Conservation (phyloP, 2,888 invertebrate species). For the Penaeus monodon region DNA sequence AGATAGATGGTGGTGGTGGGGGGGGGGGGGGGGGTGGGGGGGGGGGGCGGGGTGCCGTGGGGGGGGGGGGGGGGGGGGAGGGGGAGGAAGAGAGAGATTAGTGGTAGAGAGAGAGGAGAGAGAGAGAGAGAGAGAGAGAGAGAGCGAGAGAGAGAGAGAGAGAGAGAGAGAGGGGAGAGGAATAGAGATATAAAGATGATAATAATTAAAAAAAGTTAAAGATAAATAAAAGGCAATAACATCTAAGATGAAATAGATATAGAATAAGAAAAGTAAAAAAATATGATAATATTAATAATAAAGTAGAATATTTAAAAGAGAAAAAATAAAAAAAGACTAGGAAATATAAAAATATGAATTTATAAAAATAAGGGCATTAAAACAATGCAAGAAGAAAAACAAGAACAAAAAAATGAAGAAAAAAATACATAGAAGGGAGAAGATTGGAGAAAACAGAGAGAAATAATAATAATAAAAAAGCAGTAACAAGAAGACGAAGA, state of each 20-base stretch:
- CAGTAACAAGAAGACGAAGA: not conserved
- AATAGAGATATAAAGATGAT: not conserved
- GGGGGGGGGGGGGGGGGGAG: too few relatives aligned
- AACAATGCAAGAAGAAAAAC: not conserved
- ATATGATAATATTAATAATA: too few relatives aligned
- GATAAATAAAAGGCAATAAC: not conserved
- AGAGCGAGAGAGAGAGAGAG: constrained; percentile 20
- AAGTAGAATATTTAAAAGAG: too few relatives aligned
- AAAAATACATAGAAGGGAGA: not conserved
- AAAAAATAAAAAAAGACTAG: not conserved
- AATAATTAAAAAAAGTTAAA: not conserved
- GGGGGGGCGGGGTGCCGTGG: too few relatives aligned
- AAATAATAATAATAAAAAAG: not conserved
- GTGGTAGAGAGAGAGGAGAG: not conserved
- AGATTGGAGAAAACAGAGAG: not conserved
- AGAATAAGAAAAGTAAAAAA: too few relatives aligned
- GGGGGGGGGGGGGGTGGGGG: too few relatives aligned
- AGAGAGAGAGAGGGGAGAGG: constrained; percentile 6
- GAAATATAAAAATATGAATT: too few relatives aligned
- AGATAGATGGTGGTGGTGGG: too few relatives aligned
- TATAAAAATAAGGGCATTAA: not conserved
- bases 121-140: constrained; percentile 10
- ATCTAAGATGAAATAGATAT: too few relatives aligned
- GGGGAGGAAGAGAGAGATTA: not conserved
- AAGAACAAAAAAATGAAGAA: not conserved